phyloP scores from a whole-genome alignment of 2,113 vertebrate genomes.

The Petaurus breviceps region DNA sequence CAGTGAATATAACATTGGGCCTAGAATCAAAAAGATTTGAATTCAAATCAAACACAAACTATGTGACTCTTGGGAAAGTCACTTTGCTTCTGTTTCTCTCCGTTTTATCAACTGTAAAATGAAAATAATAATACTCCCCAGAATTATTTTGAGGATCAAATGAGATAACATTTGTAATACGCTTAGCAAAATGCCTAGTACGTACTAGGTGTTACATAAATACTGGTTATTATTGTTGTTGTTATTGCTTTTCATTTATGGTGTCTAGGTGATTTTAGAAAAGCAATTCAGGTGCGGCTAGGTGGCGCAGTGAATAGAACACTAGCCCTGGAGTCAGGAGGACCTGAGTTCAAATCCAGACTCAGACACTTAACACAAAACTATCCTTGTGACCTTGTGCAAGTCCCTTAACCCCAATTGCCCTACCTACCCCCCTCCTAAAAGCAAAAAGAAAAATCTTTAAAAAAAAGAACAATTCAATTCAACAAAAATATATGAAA shows the following conservation, averaged over 20 bases:
- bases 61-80: not conserved
- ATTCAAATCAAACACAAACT: not conserved
- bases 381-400: too few relatives aligned
- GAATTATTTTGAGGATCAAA: not conserved
- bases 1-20: not conserved
- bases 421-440: too few relatives aligned
- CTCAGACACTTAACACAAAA: too few relatives aligned
- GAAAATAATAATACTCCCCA: not conserved
- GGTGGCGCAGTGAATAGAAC: too few relatives aligned
- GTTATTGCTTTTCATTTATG: not conserved
- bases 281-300: not conserved
- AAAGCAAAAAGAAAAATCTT: too few relatives aligned
- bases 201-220: not conserved
- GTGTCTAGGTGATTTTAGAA: not conserved
- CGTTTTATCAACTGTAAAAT: conserved; percentile 9
- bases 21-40: not conserved
- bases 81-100: not conserved
- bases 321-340: too few relatives aligned
- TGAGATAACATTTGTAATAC: not conserved
- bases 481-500: not conserved
- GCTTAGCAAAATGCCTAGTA: not conserved
- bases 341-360: too few relatives aligned
- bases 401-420: too few relatives aligned
- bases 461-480: not conserved
- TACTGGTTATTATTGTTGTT: not conserved